Conservation (phyloP, 2,888 invertebrate species). For the Coenonympha arcania region DNA sequence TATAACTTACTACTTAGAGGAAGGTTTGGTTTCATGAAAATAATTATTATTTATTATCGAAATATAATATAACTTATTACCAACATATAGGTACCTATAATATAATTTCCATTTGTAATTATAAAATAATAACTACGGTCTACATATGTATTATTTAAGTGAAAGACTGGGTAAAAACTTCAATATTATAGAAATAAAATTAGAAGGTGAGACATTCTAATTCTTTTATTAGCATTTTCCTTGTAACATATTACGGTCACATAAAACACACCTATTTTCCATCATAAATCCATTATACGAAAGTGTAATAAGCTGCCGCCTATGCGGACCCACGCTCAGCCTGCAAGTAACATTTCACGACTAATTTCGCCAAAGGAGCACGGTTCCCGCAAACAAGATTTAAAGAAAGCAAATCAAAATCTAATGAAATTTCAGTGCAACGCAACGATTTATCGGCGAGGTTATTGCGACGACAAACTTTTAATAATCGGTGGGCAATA, state of each 20-base stretch:
- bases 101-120: too few species aligned
- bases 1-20: too few species aligned
- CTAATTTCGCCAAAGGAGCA: constrained; percentile 34
- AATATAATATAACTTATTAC: background rate
- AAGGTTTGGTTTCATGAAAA: too few species aligned
- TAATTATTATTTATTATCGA: too few species aligned
- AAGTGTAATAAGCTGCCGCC: constrained; percentile 48
- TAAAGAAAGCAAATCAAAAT: constrained; percentile 19
- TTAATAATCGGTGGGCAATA: constrained; percentile 14
- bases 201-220: background rate
- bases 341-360: constrained; percentile 38
- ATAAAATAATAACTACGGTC: too few species aligned
- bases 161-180: too few species aligned
- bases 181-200: too few species aligned
- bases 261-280: constrained; percentile 14
- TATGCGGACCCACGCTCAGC: constrained; percentile 43
- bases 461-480: constrained; percentile 8
- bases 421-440: constrained; percentile 11
- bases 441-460: constrained; percentile 6
- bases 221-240: background rate
- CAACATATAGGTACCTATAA: too few species aligned
- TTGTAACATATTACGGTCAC: constrained; percentile 5
- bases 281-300: constrained; percentile 26
- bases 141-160: too few species aligned
- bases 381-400: constrained; percentile 20